Conservation (phyloP, 1,140 invertebrate genomes). For the Papilio helenus region DNA sequence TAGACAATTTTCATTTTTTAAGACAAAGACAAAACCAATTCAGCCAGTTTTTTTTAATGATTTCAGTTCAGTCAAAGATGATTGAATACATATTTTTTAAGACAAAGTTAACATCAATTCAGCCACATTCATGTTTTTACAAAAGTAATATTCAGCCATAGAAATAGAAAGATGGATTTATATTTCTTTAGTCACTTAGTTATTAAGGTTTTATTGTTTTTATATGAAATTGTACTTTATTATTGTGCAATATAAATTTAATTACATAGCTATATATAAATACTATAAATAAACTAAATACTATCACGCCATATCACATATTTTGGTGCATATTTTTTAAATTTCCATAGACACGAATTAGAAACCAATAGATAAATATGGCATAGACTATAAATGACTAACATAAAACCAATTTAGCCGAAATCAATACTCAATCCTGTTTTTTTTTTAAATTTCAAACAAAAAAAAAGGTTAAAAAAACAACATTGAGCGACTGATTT, state of each 20-base stretch:
- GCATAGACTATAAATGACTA: not conserved
- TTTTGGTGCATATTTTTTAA: not conserved
- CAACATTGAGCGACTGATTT: no score
- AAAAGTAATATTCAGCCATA: not conserved
- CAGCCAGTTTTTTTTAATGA: no score
- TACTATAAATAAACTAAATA: not conserved
- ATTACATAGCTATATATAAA: not conserved
- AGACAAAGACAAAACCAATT: no score
- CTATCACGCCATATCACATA: not conserved
- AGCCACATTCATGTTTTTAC: no score
- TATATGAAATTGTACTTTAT: constrained; percentile 25
- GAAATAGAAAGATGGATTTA: not conserved
- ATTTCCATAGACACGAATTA: not conserved
- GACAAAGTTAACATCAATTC: no score
- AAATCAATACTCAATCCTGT: no score
- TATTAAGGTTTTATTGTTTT: not conserved
- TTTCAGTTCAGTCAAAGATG: no score
- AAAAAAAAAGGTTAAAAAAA: no score
- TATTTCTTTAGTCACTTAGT: constrained; percentile 19
- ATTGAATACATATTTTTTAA: no score
- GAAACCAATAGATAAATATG: not conserved
- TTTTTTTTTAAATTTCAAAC: no score
- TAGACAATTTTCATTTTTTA: no score
- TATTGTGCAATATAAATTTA: constrained; percentile 27
- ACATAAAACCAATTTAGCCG: not conserved